Conservation (phyloP, 2,113 vertebrate genomes). For the Nyctereutes procyonoides region DNA sequence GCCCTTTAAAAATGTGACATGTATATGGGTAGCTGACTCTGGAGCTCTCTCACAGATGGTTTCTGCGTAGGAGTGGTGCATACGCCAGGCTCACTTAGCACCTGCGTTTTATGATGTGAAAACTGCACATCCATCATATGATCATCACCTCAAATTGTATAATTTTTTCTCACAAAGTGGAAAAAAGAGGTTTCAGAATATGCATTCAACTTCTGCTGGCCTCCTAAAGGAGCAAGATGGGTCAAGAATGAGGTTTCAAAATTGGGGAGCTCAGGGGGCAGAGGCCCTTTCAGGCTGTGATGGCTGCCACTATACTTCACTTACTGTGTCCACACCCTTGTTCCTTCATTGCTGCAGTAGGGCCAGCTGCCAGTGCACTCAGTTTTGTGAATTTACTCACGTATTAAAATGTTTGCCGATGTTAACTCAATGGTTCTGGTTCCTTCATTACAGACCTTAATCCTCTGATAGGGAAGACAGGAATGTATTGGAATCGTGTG, state of each 20-base stretch:
- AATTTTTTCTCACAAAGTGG: constrained; percentile 84
- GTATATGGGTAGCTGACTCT: constrained; percentile 58
- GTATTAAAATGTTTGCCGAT: background rate
- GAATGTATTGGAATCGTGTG: background rate
- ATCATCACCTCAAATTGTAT: constrained; percentile 81
- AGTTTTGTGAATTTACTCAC: background rate
- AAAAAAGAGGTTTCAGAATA: constrained; percentile 86
- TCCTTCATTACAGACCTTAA: background rate
- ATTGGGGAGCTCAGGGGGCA: background rate
- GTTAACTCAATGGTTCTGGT: background rate
- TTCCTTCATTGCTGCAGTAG: background rate
- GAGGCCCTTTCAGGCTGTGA: background rate
- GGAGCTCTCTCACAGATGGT: constrained; percentile 74
- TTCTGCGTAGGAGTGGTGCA: constrained; percentile 84
- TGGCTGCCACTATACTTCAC: background rate
- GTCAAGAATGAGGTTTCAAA: constrained; percentile 22
- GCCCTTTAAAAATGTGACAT: constrained; percentile 65
- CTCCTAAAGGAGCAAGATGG: constrained; percentile 62
- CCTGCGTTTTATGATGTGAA: constrained; percentile 84
- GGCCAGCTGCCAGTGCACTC: background rate
- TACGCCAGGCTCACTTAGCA: constrained; percentile 78
- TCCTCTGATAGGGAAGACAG: background rate
- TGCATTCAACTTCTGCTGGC: constrained; percentile 69
- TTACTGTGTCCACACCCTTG: accelerated
- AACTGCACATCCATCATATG: constrained; percentile 84